Base-by-base conservation (phyloP, 2,797 vertebrate genomes). In the Chaunax sp. region DNA sequence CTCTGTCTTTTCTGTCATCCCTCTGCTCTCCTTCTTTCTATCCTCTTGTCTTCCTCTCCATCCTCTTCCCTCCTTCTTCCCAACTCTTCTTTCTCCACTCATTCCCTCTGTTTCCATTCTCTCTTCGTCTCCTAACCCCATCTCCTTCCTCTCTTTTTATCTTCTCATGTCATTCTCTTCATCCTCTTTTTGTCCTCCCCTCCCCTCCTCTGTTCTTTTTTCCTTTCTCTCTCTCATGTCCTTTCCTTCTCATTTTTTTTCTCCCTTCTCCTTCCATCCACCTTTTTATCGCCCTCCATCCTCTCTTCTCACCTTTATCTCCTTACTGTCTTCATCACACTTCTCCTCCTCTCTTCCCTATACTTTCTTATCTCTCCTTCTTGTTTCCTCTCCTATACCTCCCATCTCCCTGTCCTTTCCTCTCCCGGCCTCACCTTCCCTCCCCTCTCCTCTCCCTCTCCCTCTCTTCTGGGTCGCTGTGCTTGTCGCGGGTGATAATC, bases 401-500 rank as follows among this genome's bases (percentile, higher is more conserved):
- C 3, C 15, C n/a, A 0, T 54, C 20, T 19, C 4, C 33, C 11
- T 19, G 25, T 28, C 12, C 18, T 45, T 6, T 19, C 12, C 19
- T 45, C 8, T 19, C 6, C 18, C 22, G 16, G 0, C 7, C 38
- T 35, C 44, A 2, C 20, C 15, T 10, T 38, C 8, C 5, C 19
- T 19, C 13, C 9, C 30, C 23, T 40, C 18, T 1, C 16, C 1
- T 3, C 18, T 46, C 10, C n/a, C 35, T n/a, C 54, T 43, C 69
- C 55, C 66, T 67, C 72, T 78, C 58, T 50, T 54, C 78, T 54
- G 63, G 86, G 90, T 91, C 86, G 80, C 85, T 72, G 85, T 75
- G 88, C 86, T 88, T 91, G 87, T 90, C 87, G 89, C 84, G 69
- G 83, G 86, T 92, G 86, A 89, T 93, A 93, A 93, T 90, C 93